Conservation (phyloP, 2,797 vertebrate genomes). For the Pampus argenteus region DNA sequence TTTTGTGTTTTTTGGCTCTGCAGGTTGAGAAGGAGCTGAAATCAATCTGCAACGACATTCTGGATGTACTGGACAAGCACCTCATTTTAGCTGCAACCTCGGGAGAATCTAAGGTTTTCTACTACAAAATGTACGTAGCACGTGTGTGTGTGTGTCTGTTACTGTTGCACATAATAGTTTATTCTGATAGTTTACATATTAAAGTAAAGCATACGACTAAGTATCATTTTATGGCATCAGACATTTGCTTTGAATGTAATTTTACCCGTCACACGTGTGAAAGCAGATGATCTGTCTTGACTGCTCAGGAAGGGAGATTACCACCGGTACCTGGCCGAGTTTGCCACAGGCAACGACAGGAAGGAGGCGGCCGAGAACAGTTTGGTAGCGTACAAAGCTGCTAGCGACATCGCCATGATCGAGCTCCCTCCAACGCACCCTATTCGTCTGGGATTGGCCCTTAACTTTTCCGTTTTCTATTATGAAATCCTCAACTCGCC, state of each 20-base stretch:
- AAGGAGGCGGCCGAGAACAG: conserved; percentile 98
- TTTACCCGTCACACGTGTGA: no score
- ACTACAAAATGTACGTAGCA: conserved; percentile 96
- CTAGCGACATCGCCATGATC: conserved; percentile 96
- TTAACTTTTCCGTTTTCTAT: conserved; percentile 99
- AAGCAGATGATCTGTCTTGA: background rate
- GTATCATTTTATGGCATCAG: no score
- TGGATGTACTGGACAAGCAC: conserved; percentile 99
- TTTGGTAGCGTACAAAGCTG: conserved; percentile 96
- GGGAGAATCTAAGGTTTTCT: conserved; percentile 99
- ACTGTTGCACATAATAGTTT: background rate
- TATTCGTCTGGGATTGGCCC: conserved; percentile 95
- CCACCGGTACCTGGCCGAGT: conserved; percentile 99
- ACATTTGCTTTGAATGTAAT: no score
- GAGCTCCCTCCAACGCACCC: conserved; percentile 97
- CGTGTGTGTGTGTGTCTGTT: background rate
- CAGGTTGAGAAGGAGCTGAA: conserved; percentile 92
- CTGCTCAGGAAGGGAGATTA: conserved; percentile 96
- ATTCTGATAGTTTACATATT: background rate
- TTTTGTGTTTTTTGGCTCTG: conserved; percentile 29
- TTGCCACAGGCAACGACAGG: conserved; percentile 96
- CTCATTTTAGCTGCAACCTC: conserved; percentile 95
- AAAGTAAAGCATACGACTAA: background rate
- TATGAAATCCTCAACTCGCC: conserved; percentile 99
- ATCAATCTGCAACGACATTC: conserved; percentile 97